These are phyloP conservation scores for Drosophila monieri DNA, from an alignment of 2,888 invertebrate genomes.

Conservation along the genomic window DNA sequence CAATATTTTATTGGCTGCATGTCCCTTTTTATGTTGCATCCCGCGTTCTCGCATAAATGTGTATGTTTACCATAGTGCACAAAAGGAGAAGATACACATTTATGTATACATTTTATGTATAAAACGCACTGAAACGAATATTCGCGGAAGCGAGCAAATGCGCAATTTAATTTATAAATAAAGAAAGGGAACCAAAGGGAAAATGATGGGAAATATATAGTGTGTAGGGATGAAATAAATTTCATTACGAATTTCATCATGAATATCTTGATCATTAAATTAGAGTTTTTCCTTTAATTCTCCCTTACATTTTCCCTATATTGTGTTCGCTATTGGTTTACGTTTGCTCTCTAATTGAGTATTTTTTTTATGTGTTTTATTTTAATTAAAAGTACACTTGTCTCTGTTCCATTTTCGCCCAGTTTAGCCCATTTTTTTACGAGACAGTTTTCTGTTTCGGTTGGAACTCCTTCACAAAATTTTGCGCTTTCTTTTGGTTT, in stretches of 20 bases:
- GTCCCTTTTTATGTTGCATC: conserved; percentile 33
- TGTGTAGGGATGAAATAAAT: background rate
- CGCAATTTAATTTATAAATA: conserved; percentile 53
- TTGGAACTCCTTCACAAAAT: background rate
- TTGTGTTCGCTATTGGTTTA: conserved; percentile 5
- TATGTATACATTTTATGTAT: conserved; percentile 1
- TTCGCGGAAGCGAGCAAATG: conserved; percentile 32
- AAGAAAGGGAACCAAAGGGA: conserved; percentile 4
- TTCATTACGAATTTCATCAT: background rate
- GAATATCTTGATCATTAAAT: background rate
- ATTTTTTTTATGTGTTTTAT: conserved; percentile 10
- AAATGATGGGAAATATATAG: conserved; percentile 1
- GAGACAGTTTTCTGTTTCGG: background rate
- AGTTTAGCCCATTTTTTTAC: conserved; percentile 25
- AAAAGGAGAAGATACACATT: background rate
- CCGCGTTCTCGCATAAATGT: background rate
- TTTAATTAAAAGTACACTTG: conserved; percentile 19
- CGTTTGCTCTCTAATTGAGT: conserved; percentile 26
- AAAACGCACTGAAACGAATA: conserved; percentile 29
- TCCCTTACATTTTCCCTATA: background rate
- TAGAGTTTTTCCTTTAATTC: background rate
- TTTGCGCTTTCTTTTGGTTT: conserved; percentile 11
- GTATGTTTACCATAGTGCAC: conserved; percentile 9
- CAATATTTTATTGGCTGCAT: conserved; percentile 58
- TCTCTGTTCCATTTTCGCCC: conserved; percentile 22